Evolutionary conservation across 2,797 vertebrate genomes (phyloP).

Genomic region (Florisuga fusca): DNA sequence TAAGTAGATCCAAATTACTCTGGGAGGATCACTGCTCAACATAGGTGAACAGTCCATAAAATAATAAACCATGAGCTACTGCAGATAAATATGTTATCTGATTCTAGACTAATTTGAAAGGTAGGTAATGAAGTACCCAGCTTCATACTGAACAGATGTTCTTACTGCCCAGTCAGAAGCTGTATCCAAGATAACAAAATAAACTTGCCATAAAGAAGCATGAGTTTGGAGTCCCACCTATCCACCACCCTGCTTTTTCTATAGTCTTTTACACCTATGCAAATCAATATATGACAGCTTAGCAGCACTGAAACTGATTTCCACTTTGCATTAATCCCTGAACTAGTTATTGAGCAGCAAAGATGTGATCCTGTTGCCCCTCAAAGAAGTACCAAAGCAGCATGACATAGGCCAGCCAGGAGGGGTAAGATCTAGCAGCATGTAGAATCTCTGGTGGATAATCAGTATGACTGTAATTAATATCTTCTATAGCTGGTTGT

Average conservation of each 20-base stretch:
- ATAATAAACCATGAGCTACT: not conserved
- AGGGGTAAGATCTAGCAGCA: not conserved
- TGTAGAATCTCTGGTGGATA: not conserved
- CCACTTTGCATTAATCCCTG: not conserved
- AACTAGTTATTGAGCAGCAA: not conserved
- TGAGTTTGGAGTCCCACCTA: not conserved
- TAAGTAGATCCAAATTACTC: not conserved
- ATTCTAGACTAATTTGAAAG: not conserved
- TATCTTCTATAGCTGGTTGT: not conserved
- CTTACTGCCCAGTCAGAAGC: not conserved
- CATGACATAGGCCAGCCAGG: not conserved
- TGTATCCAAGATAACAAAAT: not conserved
- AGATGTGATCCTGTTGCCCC: not conserved
- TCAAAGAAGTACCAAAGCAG: not conserved
- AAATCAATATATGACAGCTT: not conserved
- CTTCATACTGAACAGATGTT: not conserved
- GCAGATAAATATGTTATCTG: not conserved
- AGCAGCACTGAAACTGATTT: not conserved
- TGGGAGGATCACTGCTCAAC: not conserved
- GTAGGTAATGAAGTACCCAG: not conserved
- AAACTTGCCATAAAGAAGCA: not conserved
- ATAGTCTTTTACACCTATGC: not conserved
- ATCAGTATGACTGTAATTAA: not conserved
- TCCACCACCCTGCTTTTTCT: not conserved
- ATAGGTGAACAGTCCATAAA: not conserved